phyloP scores from a whole-genome alignment of 1,140 invertebrate species.

The Drosophila simulans region DNA sequence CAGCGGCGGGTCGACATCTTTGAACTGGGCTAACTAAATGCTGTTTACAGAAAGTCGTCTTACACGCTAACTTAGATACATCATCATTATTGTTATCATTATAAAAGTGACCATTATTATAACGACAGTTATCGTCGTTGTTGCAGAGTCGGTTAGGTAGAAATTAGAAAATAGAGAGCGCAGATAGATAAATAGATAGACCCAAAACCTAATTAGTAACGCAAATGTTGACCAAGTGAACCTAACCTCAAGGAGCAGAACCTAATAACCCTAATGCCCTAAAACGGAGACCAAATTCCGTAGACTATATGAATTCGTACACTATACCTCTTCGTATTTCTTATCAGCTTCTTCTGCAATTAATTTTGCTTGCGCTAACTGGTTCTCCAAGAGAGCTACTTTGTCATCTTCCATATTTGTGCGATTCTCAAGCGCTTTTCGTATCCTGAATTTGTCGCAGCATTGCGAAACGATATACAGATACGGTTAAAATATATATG shows the following conservation, averaged over 20 bases:
- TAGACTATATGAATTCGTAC: slow-evolving; percentile 24
- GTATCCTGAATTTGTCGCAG: slow-evolving; percentile 90
- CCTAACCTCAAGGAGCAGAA: slow-evolving; percentile 70
- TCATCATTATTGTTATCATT: slow-evolving; percentile 41
- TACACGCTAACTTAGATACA: slow-evolving; percentile 38
- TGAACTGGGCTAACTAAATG: slow-evolving; percentile 47
- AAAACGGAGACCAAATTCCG: slow-evolving; percentile 36
- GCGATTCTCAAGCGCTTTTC: slow-evolving; percentile 99
- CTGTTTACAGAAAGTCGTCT: slow-evolving; percentile 42
- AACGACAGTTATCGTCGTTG: slow-evolving; percentile 24
- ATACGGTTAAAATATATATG: slow-evolving; percentile 22
- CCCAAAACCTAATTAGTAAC: slow-evolving; percentile 77
- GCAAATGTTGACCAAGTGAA: slow-evolving; percentile 53
- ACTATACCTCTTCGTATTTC: slow-evolving; percentile 98
- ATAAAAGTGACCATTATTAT: slow-evolving; percentile 31
- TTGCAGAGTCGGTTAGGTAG: slow-evolving; percentile 25
- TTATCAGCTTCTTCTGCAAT: slow-evolving; percentile 99
- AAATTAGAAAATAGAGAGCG: slow-evolving; percentile 61
- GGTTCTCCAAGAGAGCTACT: slow-evolving; percentile 96
- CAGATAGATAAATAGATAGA: slow-evolving; percentile 48
- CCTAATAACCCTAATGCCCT: slow-evolving; percentile 83
- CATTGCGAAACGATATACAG: slow-evolving; percentile 39
- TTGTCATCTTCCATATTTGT: slow-evolving; percentile 99
- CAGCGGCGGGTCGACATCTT: slow-evolving; percentile 58
- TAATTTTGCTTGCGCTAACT: slow-evolving; percentile 97